Evolutionary conservation across 2,113 vertebrate genomes (phyloP).

Genomic region (Hypanus sabinus): DNA sequence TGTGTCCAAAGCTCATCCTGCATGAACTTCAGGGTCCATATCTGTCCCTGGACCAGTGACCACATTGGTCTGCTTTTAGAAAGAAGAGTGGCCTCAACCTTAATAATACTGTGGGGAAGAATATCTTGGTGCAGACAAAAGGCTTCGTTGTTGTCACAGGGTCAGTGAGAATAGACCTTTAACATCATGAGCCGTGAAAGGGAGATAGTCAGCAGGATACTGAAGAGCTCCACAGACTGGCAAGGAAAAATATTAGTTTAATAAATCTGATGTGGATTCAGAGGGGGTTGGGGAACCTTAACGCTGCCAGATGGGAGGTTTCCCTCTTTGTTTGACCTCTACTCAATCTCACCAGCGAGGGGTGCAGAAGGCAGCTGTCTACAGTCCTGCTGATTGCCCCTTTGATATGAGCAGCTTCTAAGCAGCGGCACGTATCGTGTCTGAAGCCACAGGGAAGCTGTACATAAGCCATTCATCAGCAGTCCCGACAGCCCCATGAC

Average conservation of each 20-base stretch:
- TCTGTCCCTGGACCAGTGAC: not conserved
- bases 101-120: not conserved
- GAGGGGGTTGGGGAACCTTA: not conserved
- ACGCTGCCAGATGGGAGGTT: not conserved
- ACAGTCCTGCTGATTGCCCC: not conserved
- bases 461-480: not conserved
- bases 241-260: not conserved
- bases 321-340: not conserved
- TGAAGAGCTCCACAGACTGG: not conserved
- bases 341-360: not conserved
- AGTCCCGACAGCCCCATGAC: not conserved
- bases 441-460: slow-evolving; percentile 1
- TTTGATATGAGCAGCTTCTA: not conserved
- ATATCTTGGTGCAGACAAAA: not conserved
- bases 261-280: not conserved
- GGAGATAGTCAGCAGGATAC: not conserved
- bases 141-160: not conserved
- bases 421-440: not conserved
- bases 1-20: not conserved
- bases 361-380: not conserved
- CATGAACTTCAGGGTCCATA: not conserved
- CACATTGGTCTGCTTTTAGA: not conserved
- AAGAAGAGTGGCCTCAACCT: not conserved
- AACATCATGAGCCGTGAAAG: not conserved
- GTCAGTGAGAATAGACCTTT: not conserved